phyloP scores from a whole-genome alignment of 2,797 vertebrate genomes.

The Aeoliscus strigatus region DNA sequence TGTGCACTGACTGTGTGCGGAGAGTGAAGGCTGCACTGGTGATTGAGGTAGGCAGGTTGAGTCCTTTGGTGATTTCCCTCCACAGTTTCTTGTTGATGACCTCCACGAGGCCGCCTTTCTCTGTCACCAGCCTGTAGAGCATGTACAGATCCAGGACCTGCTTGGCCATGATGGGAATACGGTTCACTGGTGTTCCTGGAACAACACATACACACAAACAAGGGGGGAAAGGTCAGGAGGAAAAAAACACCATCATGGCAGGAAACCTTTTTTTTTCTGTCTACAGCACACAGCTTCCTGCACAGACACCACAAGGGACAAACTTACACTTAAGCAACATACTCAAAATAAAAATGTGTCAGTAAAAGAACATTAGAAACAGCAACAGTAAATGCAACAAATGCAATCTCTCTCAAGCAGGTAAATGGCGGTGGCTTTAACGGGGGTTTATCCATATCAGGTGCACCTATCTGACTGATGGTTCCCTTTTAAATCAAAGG shows the following conservation, averaged over 20 bases:
- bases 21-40: constrained; percentile 98
- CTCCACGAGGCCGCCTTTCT: constrained; percentile 95
- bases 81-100: constrained; percentile 99
- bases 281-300: not conserved
- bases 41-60: constrained; percentile 96
- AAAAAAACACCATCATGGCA: constrained; percentile 1
- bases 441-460: no score
- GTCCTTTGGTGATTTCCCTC: constrained; percentile 96
- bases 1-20: constrained; percentile 87
- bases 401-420: no score
- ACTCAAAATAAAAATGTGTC: not conserved
- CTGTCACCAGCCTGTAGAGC: constrained; percentile 93
- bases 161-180: constrained; percentile 98
- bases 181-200: constrained; percentile 92
- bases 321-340: not conserved
- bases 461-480: no score
- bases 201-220: constrained; percentile 9
- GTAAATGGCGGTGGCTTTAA: not conserved
- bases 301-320: no score
- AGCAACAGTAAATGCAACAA: not conserved
- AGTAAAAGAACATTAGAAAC: not conserved
- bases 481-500: not conserved
- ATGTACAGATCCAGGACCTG: constrained; percentile 96
- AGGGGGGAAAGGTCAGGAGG: not conserved
- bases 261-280: constrained; percentile 9